These are phyloP conservation scores for Elanoides forficatus DNA, from an alignment of 2,113 vertebrate species.

Conservation along the genomic window DNA sequence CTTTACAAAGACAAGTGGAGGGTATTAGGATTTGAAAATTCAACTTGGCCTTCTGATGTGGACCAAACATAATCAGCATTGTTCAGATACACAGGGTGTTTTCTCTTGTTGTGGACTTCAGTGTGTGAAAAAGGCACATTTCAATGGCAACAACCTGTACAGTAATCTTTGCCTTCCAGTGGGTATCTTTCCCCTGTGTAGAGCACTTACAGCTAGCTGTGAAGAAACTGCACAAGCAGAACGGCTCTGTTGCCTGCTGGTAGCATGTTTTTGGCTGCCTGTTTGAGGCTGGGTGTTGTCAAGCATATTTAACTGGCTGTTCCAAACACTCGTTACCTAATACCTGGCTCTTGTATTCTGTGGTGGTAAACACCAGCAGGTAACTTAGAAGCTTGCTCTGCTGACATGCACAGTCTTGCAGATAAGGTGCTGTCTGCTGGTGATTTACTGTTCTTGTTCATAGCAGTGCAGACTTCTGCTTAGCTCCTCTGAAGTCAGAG, in stretches of 20 bases:
- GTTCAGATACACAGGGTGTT: background rate
- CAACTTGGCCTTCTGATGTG: background rate
- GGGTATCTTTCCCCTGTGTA: background rate
- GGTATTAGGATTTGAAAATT: background rate
- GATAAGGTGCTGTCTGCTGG: background rate
- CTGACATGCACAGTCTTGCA: background rate
- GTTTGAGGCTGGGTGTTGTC: background rate
- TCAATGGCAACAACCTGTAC: fast-evolving
- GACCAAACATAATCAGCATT: background rate
- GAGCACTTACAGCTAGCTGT: background rate
- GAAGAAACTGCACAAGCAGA: background rate
- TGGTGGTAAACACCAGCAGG: background rate
- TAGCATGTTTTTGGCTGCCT: background rate
- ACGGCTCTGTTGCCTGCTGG: background rate
- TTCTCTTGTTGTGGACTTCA: background rate
- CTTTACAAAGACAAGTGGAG: background rate
- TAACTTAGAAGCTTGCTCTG: background rate
- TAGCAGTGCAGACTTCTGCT: background rate
- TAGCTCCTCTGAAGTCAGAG: background rate
- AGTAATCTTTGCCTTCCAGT: background rate
- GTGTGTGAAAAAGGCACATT: background rate
- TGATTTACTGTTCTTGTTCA: background rate
- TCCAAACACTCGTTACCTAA: background rate
- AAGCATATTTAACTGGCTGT: background rate
- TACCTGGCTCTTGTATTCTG: background rate